A percentile compares a stretch with the other conserved stretches of the same genome.
Evolutionary conservation across 2,797 vertebrate species (phyloP).

Genomic region (Thamnophis elegans): DNA sequence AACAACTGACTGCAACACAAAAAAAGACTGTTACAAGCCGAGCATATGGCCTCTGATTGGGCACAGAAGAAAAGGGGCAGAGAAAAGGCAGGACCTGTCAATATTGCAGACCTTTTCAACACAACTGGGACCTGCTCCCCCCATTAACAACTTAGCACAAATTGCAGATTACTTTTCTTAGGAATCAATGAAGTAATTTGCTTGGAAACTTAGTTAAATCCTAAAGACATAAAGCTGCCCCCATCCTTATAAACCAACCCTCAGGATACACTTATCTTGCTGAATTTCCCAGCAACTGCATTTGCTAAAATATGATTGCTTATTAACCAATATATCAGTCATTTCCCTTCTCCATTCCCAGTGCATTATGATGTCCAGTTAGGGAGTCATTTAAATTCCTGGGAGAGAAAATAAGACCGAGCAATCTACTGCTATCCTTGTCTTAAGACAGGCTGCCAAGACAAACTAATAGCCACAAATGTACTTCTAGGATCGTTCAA

Average conservation of each 20-base stretch:
- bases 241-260: neutral
- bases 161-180: neutral
- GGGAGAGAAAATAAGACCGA: conserved; percentile 25
- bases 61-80: neutral
- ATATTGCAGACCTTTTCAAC: neutral
- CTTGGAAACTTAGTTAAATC: neutral
- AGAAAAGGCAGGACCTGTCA: neutral
- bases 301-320: neutral
- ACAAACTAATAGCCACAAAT: conserved; percentile 40
- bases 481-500: conserved; percentile 37
- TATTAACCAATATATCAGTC: conserved; percentile 7
- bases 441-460: conserved; percentile 35
- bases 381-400: conserved; percentile 48
- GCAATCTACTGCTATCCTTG: conserved; percentile 28
- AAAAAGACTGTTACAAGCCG: neutral
- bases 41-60: neutral
- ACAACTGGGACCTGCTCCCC: neutral
- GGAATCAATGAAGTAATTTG: neutral
- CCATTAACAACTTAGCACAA: neutral
- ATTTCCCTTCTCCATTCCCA: conserved; percentile 10
- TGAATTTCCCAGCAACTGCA: neutral
- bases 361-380: conserved; percentile 31
- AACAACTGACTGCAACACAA: neutral
- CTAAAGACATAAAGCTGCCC: neutral
- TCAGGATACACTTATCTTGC: neutral